Evolutionary conservation across 2,888 invertebrate genomes (phyloP).

Genomic region (Euphydryas editha): DNA sequence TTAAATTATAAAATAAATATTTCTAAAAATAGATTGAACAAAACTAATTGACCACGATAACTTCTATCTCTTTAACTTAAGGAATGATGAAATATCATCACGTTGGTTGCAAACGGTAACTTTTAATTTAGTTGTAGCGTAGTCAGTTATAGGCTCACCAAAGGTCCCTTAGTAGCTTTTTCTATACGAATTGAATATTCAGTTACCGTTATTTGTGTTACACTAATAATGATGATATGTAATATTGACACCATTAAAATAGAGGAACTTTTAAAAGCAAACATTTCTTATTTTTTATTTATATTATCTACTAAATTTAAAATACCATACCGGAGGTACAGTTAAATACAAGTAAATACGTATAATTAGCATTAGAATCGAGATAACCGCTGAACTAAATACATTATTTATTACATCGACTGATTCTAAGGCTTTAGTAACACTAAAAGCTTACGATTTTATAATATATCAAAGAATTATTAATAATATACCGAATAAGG

Average conservation of each 20-base stretch:
- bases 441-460: conserved; percentile 9
- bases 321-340: conserved; percentile 24
- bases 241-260: neutral
- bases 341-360: conserved; percentile 45
- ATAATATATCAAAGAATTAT: neutral
- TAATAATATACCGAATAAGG: neutral
- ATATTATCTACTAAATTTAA: conserved; percentile 21
- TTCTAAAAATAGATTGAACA: neutral
- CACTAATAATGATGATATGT: neutral
- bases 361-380: conserved; percentile 62
- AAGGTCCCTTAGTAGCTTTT: conserved; percentile 15
- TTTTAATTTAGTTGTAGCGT: conserved; percentile 24
- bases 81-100: conserved; percentile 17
- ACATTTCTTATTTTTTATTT: conserved; percentile 21
- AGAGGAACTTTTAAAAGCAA: neutral
- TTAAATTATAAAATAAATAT: conserved; percentile 1
- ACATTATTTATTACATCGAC: conserved; percentile 59
- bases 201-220: conserved; percentile 17
- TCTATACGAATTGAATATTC: conserved; percentile 13
- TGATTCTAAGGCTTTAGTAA: conserved; percentile 45
- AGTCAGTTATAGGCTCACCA: conserved; percentile 8
- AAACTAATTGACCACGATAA: neutral
- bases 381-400: conserved; percentile 62
- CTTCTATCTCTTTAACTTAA: neutral
- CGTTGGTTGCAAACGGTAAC: conserved; percentile 27